These are phyloP conservation scores for Aspidapion aeneum DNA, from an alignment of 2,888 invertebrate genomes.

Conservation along the genomic window DNA sequence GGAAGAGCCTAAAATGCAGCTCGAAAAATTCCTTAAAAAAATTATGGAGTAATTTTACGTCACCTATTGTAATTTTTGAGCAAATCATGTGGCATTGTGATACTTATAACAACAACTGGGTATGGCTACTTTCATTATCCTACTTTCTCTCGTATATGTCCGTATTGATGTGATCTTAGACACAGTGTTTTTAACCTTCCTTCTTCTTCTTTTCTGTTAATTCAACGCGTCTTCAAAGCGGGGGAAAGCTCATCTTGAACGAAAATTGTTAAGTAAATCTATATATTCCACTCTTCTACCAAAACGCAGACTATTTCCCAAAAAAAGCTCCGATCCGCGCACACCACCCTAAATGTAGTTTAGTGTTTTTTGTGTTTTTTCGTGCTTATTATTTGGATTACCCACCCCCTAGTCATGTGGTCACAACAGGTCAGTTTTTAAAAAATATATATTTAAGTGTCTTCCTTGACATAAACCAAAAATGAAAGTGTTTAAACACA, in stretches of 20 bases:
- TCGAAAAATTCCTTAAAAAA: no score
- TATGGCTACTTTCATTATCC: conserved; percentile 41
- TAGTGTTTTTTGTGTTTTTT: conserved; percentile 31
- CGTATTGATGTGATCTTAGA: conserved; percentile 35
- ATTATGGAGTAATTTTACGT: no score
- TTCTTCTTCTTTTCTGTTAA: conserved; percentile 27
- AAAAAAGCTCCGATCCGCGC: conserved; percentile 31
- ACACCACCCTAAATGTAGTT: conserved; percentile 31
- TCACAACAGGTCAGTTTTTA: conserved; percentile 35
- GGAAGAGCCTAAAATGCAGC: no score
- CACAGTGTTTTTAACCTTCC: conserved; percentile 30
- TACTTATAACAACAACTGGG: conserved; percentile 38
- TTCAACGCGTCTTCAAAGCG: conserved; percentile 14
- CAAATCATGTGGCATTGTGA: conserved; percentile 35
- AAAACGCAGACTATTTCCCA: conserved; percentile 34
- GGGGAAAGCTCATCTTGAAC: conserved; percentile 31
- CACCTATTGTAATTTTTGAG: conserved; percentile 33
- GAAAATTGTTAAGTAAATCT: conserved; percentile 36
- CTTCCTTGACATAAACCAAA: not conserved
- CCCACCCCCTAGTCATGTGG: conserved; percentile 29
- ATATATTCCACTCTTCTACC: conserved; percentile 35
- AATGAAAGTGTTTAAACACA: not conserved
- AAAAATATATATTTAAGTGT: conserved; percentile 4
- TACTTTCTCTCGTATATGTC: conserved; percentile 40
- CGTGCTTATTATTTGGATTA: conserved; percentile 36